Evolutionary conservation across 2,888 invertebrate genomes (phyloP), one percentile per base, ranked within the genome.

Genomic region (Polyommatus icarus): DNA sequence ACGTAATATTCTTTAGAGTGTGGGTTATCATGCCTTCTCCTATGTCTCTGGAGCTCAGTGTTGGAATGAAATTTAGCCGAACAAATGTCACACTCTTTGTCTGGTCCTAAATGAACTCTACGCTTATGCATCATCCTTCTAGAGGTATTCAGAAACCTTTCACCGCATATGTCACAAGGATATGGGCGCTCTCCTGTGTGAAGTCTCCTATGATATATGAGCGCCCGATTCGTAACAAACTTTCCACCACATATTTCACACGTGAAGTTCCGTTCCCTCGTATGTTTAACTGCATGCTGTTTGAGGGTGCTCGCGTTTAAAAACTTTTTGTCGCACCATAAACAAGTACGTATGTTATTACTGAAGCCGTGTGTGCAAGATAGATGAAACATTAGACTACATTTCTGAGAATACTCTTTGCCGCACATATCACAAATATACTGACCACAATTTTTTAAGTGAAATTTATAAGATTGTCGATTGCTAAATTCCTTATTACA

Each of bases 111-210:
- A 80, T 92, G 92, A 76, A 89, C 90, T 24, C 90, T 82, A 32
- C 85, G 81, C 75, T 87, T 90, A 79, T 92, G 92, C 79, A 89
- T 90, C 87, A 89, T 88, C 78, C 92, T 84, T 80, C 91, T 85
- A 0, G 92, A 92, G 4, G 91, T 87, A 0, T 91, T 91, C 1
- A 92, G 80, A 77, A 93, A 93, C 40, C 86, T 88, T 79, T 91
- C 90, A 18, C 83, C 83, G 76, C 93, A 93, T 76, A 90, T 57
- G 20, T 92, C 90, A 82, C 93, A 93, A 5, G 88, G 86, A 73
- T 87, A 93, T 0, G 93, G 93, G 50, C 83, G 85, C 78, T 93
- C 93, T 0, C 93, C 93, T 0, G 93, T 93, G 79, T 93, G 93
- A 1, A 91, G 82, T n/a, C 93, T 83, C 1, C 84, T 87, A 79